Evolutionary conservation across 2,888 invertebrate species (phyloP), one percentile per base, ranked within the genome.

Genomic region (Tuta absoluta): DNA sequence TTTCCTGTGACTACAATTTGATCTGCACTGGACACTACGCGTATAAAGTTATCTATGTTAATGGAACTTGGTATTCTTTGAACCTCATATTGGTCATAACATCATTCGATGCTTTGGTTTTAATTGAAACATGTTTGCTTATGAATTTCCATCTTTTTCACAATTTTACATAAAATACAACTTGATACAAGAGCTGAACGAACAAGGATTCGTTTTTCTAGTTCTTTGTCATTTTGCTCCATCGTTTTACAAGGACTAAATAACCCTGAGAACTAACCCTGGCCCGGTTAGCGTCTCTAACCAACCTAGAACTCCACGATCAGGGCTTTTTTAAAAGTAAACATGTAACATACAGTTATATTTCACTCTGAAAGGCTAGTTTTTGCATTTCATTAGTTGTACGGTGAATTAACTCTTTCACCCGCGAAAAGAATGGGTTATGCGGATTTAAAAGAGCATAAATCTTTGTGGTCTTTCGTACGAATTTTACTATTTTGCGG

Each of bases 341-440:
- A 65, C 58, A 33, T 14, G 0, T 53, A 59, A 28, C 23, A 23
- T 21, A 60, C 41, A n/a, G 45, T 56, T 62, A 57, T 59, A 51
- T 72, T 63, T 61, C 65, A 64, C 62, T 62, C 67, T 69, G 68
- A 74, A 76, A 77, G 75, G 73, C 71, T 64, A 72, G 71, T 41
- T 74, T 75, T 75, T 75, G 71, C 76, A 77, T 76, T 75, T 72
- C 65, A 75, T 76, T 76, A 70, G 56, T 58, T 17, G 33, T 33
- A 56, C 53, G 14, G 53, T 53, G 56, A 17, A 28, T 56, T 33
- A 56, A 56, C 28, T 53, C 33, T 33, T 24, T 56, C n/a, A 17
- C 24, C 56, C 33, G 33, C 56, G 17, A 56, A 56, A 56, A 56
- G 56, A 33, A 28, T 56, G 33, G 33, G 28, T 5, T 24, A 33